phyloP scores from a whole-genome alignment of 2,888 invertebrate genomes.

The Caenorhabditis imperialis region DNA sequence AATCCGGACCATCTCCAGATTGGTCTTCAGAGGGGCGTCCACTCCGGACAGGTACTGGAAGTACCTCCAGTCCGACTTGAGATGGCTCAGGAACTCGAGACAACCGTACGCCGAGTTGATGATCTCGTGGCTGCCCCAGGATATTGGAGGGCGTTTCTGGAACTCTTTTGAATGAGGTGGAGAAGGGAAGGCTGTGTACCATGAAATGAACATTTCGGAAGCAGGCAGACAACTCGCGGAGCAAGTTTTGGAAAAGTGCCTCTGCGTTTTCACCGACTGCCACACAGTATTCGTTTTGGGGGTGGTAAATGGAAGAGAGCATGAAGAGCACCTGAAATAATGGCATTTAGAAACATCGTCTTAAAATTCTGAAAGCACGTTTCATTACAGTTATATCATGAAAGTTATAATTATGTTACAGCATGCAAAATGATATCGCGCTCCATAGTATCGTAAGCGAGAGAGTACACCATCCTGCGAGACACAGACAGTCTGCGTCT shows the following conservation, averaged over 20 bases:
- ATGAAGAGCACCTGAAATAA: constrained; percentile 64
- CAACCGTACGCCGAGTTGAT: constrained; percentile 57
- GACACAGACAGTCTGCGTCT: too few relatives aligned
- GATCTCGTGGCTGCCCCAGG: constrained; percentile 61
- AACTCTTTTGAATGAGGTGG: not conserved
- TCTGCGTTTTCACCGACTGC: constrained; percentile 65
- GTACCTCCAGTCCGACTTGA: constrained; percentile 54
- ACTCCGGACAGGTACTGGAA: constrained; percentile 61
- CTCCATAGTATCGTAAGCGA: not conserved
- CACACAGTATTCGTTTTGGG: constrained; percentile 73
- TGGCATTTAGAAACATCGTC: too few relatives aligned
- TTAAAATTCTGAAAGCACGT: too few relatives aligned
- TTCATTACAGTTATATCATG: too few relatives aligned
- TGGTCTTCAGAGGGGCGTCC: constrained; percentile 60
- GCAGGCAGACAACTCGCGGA: constrained; percentile 60
- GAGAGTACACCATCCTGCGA: too few relatives aligned
- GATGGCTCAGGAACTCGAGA: constrained; percentile 47
- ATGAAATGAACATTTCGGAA: constrained; percentile 69
- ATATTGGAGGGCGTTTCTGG: constrained; percentile 55
- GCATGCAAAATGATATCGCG: too few relatives aligned
- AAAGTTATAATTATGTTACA: too few relatives aligned
- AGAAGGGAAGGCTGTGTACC: too few relatives aligned
- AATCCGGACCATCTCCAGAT: constrained; percentile 61
- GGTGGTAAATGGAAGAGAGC: constrained; percentile 70
- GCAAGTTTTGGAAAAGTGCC: constrained; percentile 53